These are phyloP conservation scores for Eupithecia subumbrata DNA, from an alignment of 2,888 invertebrate genomes.

Conservation along the genomic window DNA sequence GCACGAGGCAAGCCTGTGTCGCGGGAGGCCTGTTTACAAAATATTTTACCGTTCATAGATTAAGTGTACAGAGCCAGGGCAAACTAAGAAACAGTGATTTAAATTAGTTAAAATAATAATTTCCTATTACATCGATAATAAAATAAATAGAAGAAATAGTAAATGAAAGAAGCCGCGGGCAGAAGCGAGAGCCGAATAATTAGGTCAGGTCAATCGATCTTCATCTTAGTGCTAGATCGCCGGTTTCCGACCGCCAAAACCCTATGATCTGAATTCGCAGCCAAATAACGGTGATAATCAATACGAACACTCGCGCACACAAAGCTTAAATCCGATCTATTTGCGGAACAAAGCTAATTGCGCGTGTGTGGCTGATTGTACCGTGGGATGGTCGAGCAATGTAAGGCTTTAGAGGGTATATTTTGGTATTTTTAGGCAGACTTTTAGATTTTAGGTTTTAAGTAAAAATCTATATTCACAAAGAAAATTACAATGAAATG, in stretches of 20 bases:
- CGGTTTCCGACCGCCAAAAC: not conserved
- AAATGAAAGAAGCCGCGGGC: too few species aligned
- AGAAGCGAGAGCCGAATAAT: not conserved
- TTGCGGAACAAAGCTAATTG: slow-evolving; percentile 26
- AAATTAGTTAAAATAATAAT: too few species aligned
- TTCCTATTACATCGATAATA: too few species aligned
- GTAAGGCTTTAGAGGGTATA: not conserved
- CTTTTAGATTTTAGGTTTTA: not conserved
- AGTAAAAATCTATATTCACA: too few species aligned
- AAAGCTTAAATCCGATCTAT: slow-evolving; percentile 20
- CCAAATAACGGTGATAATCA: slow-evolving; percentile 1
- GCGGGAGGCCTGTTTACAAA: too few species aligned
- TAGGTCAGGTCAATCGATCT: not conserved
- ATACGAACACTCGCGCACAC: slow-evolving; percentile 4
- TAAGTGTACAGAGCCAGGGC: too few species aligned
- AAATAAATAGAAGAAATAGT: too few species aligned
- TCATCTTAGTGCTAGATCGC: not conserved
- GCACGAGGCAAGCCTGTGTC: too few species aligned
- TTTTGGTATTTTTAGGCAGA: not conserved
- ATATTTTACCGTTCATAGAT: too few species aligned
- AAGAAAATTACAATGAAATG: too few species aligned
- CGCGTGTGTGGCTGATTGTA: not conserved
- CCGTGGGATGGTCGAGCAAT: not conserved
- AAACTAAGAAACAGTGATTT: too few species aligned
- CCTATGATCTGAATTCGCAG: not conserved